These are phyloP conservation scores for Phoxinus phoxinus DNA, from an alignment of 2,113 vertebrate species.

Conservation along the genomic window DNA sequence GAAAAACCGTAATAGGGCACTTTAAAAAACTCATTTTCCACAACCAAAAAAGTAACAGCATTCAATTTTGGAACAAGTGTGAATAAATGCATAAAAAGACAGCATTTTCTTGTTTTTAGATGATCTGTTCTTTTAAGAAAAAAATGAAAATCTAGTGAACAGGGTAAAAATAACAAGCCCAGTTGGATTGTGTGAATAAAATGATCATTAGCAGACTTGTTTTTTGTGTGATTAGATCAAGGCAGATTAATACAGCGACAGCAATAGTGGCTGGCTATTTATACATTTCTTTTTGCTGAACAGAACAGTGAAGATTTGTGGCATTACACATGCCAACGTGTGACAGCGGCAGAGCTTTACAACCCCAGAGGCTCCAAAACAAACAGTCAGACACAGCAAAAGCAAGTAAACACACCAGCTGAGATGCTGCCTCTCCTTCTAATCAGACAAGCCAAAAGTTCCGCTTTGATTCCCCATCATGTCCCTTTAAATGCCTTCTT, in stretches of 20 bases:
- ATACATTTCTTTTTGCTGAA: constrained; percentile 40
- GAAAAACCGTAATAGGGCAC: too few species aligned
- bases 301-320: constrained; percentile 35
- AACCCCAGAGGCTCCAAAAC: constrained; percentile 35
- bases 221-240: constrained; percentile 35
- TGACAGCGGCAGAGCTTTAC: constrained; percentile 8
- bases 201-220: constrained; percentile 25
- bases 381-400: constrained; percentile 32
- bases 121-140: neutral
- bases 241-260: constrained; percentile 42
- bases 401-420: constrained; percentile 15
- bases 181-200: neutral
- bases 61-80: neutral
- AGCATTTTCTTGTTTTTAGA: neutral
- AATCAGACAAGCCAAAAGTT: neutral
- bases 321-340: constrained; percentile 27
- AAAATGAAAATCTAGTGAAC: constrained; percentile 1
- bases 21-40: neutral
- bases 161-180: neutral
- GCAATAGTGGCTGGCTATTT: neutral
- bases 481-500: neutral
- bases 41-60: neutral
- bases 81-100: neutral
- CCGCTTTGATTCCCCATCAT: constrained; percentile 14
- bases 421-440: neutral